phyloP scores from a whole-genome alignment of 2,113 vertebrate species.

The Perca flavescens region DNA sequence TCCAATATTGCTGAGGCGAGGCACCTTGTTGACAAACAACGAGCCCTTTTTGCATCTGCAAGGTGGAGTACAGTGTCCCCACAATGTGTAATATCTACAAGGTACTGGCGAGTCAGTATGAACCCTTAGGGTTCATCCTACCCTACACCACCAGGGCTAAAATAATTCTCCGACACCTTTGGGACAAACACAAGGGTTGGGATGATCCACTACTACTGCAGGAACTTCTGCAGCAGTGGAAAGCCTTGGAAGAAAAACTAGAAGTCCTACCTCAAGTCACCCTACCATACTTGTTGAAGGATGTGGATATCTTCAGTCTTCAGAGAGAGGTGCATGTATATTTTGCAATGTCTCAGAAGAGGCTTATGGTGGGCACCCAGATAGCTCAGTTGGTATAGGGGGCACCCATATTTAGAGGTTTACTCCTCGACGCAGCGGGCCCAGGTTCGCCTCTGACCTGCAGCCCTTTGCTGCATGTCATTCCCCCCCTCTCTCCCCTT shows the following conservation, averaged over 20 bases:
- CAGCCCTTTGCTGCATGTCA: too few species aligned
- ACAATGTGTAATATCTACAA: constrained; percentile 34
- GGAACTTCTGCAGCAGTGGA: not conserved
- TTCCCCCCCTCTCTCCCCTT: too few species aligned
- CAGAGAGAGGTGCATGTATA: too few species aligned
- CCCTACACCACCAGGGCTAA: constrained; percentile 19
- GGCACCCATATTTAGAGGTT: too few species aligned
- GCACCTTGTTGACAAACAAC: not conserved
- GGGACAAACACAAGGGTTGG: not conserved
- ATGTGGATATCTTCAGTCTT: not conserved
- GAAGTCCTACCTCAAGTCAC: not conserved
- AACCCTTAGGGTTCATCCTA: constrained; percentile 11
- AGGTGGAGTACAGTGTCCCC: not conserved
- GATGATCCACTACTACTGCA: constrained; percentile 2
- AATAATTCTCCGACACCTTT: not conserved
- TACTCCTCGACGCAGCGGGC: not conserved
- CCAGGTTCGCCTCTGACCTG: not conserved
- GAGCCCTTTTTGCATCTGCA: not conserved
- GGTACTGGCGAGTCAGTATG: constrained; percentile 7
- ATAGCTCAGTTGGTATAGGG: too few species aligned
- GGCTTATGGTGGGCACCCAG: not conserved
- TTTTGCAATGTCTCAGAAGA: not conserved
- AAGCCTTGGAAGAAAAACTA: not conserved
- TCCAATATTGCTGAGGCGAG: not conserved
- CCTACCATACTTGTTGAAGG: not conserved